Base-by-base conservation (phyloP, 2,888 invertebrate species). In the Nomada fucata region DNA sequence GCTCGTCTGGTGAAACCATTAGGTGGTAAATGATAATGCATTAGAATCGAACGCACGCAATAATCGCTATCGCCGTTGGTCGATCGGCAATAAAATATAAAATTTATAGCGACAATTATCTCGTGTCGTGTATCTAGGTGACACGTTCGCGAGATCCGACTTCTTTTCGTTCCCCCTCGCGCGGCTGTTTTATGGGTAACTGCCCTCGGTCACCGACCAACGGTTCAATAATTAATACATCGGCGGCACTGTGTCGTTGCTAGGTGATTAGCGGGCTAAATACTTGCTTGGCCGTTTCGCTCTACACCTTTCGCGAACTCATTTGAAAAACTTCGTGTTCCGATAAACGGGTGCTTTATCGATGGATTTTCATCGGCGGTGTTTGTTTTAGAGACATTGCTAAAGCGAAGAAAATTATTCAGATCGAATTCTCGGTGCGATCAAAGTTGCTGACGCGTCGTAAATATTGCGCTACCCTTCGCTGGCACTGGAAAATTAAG, bases 211-310 rank as follows among this genome's bases (percentile, higher is more conserved):
- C 76, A 82, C 76, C 68, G 78, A 79, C 63, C 80, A 76, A 78
- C 77, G 80, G 89, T 87, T 91, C 91, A 91, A 91, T 91, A 91
- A 92, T 92, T 91, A 92, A 91, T 91, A 88, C 88, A 91, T 91
- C 86, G 90, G 86, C 86, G 84, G 73, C 79, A 84, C 36, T 68
- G 76, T 90, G 91, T 90, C 90, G 92, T 92, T 90, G 92, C 91
- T 90, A 91, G 86, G 91, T 90, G 91, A 92, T 92, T 90, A 90
- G 84, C 85, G 83, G 78, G 81, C 83, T 86, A 91, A 92, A 92
- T 91, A 90, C 13, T 26, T 15, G 89, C 10, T 26, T 15, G 18
- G 29, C 15, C 15, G 26, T 53, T 50, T 55, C 52, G 5, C 26
- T 36, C 36, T 36, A 36, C 1, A 36, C 36, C 36, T 36, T 36